These are phyloP conservation scores for Lamproptera curius DNA, from an alignment of 2,888 invertebrate genomes.

Conservation along the genomic window DNA sequence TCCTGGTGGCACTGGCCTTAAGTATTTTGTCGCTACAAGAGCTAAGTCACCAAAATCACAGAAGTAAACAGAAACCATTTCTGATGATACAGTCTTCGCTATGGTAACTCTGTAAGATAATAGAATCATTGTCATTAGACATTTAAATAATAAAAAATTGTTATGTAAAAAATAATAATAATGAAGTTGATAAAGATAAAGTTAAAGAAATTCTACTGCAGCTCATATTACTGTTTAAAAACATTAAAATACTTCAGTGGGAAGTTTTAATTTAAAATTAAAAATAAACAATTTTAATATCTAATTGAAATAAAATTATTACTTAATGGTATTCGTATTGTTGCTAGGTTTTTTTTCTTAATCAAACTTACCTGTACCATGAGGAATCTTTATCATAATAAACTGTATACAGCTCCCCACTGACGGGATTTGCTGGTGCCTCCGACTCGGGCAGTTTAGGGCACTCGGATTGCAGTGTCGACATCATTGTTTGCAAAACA, in stretches of 20 bases:
- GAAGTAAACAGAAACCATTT: conserved; percentile 77
- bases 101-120: conserved; percentile 61
- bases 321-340: no score
- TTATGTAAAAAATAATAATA: no score
- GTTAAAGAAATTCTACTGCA: no score
- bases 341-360: no score
- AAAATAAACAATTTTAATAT: no score
- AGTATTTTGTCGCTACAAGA: conserved; percentile 46
- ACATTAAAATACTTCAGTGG: no score
- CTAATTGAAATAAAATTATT: no score
- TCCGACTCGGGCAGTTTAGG: conserved; percentile 67
- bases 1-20: conserved; percentile 55
- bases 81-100: conserved; percentile 65
- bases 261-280: no score
- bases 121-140: no score
- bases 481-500: conserved; percentile 80
- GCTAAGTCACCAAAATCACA: conserved; percentile 81
- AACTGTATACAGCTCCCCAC: conserved; percentile 83
- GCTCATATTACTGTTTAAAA: no score
- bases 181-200: no score
- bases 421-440: conserved; percentile 60
- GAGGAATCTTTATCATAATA: conserved; percentile 79
- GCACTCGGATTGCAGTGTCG: conserved; percentile 80
- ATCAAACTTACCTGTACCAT: conserved; percentile 83
- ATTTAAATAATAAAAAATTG: no score